Evolutionary conservation across 2,888 invertebrate species (phyloP).

Genomic region (Microchrysa polita): DNA sequence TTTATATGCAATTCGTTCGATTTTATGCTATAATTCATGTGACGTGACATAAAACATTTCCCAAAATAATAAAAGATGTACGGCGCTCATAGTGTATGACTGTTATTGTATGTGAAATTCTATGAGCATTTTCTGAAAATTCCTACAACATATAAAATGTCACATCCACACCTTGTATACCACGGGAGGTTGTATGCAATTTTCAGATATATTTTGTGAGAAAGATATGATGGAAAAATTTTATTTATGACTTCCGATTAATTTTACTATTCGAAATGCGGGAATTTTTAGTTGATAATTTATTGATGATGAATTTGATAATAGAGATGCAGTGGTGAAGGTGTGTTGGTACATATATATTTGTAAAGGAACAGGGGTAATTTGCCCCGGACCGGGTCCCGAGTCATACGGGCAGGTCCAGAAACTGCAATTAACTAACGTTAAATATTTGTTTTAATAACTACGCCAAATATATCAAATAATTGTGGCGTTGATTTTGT

Average conservation of each 20-base stretch:
- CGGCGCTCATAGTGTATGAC: neutral
- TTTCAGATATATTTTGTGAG: constrained; percentile 31
- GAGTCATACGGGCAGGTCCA: too few species aligned
- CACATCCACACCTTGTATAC: neutral
- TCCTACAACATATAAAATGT: neutral
- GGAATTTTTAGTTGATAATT: constrained; percentile 35
- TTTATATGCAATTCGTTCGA: constrained; percentile 43
- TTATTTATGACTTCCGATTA: constrained; percentile 43
- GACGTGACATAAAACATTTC: constrained; percentile 41
- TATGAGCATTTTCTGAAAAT: neutral
- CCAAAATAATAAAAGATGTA: constrained; percentile 10
- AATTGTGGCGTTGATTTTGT: too few species aligned
- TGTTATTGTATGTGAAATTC: neutral
- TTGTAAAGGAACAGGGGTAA: too few species aligned
- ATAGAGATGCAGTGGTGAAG: neutral
- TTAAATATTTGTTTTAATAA: too few species aligned
- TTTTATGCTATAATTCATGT: constrained; percentile 43
- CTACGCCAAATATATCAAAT: too few species aligned
- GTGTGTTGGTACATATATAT: neutral
- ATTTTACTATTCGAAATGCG: constrained; percentile 32
- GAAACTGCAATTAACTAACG: too few species aligned
- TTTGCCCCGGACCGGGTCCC: too few species aligned
- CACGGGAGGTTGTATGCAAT: constrained; percentile 4
- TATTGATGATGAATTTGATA: constrained; percentile 28
- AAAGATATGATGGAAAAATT: constrained; percentile 43